Evolutionary conservation across 2,113 vertebrate genomes (phyloP).

Genomic region (Callipepla californica): DNA sequence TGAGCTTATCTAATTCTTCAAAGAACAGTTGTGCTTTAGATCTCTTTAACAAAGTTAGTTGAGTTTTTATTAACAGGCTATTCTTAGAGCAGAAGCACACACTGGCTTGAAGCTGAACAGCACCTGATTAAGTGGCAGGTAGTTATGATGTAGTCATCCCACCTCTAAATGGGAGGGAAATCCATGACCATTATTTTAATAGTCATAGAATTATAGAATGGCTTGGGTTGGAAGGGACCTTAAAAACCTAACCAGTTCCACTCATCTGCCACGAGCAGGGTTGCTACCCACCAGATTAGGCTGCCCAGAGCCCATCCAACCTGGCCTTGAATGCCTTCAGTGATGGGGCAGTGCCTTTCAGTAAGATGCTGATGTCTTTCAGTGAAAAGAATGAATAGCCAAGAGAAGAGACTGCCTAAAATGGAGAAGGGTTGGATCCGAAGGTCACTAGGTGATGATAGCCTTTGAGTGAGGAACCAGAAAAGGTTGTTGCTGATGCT

Average conservation of each 20-base stretch:
- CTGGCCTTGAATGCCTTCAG: too few species aligned
- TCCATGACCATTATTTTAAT: neutral
- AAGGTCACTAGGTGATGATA: neutral
- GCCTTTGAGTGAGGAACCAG: accelerated
- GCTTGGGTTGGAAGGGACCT: too few species aligned
- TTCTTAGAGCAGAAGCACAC: neutral
- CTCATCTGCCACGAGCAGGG: too few species aligned
- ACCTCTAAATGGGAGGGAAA: neutral
- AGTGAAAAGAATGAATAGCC: neutral
- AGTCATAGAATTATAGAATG: too few species aligned
- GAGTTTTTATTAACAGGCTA: neutral
- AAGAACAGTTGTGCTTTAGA: neutral
- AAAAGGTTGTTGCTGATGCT: neutral
- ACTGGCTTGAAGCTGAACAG: neutral
- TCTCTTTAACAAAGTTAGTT: neutral
- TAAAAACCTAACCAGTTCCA: too few species aligned
- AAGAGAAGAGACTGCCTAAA: neutral
- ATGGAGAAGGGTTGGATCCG: neutral
- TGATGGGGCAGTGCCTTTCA: neutral
- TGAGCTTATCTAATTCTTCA: neutral
- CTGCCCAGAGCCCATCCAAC: too few species aligned
- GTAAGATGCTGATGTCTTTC: neutral
- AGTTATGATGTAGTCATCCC: neutral
- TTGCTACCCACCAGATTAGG: too few species aligned
- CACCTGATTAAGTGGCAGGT: neutral